A percentile compares a stretch with the other conserved stretches of the same genome.
Conservation (phyloP, 2,797 vertebrate species). For the Macropodus opercularis region DNA sequence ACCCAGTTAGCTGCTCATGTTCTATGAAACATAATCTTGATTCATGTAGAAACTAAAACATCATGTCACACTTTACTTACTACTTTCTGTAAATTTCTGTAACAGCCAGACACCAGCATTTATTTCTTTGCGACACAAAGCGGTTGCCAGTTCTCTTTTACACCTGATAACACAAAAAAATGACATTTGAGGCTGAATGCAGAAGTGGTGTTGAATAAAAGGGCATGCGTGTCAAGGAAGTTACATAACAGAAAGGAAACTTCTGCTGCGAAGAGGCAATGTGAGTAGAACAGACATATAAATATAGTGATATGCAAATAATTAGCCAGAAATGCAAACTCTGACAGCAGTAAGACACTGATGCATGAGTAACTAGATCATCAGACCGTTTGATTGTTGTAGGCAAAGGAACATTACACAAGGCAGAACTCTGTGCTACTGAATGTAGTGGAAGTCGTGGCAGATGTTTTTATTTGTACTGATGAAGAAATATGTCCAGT, state of each 20-base stretch:
- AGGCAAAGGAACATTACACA: not conserved
- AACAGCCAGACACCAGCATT: not conserved
- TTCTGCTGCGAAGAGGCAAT: not conserved
- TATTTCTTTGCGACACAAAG: not conserved
- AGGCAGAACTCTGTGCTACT: not conserved
- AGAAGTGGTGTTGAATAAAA: conserved; percentile 65
- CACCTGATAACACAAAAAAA: conserved; percentile 8
- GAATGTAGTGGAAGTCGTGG: not conserved
- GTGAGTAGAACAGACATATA: conserved; percentile 29
- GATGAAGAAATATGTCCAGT: conserved; percentile 9
- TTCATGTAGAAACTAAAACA: not conserved
- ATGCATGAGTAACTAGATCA: not conserved
- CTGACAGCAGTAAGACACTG: not conserved
- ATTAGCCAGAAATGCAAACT: conserved; percentile 12
- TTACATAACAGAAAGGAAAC: conserved; percentile 14
- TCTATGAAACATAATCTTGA: conserved; percentile 1
- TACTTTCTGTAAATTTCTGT: not conserved
- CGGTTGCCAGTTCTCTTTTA: conserved; percentile 58
- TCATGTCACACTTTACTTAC: too few species aligned
- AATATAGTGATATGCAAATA: not conserved
- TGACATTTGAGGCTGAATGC: conserved; percentile 46
- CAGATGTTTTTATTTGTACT: conserved; percentile 9
- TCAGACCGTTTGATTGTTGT: not conserved
- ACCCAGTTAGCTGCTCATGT: not conserved
- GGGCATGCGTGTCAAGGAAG: conserved; percentile 9